Evolutionary conservation across 2,888 invertebrate genomes (phyloP).

Genomic region (Nemoura dubitans): DNA sequence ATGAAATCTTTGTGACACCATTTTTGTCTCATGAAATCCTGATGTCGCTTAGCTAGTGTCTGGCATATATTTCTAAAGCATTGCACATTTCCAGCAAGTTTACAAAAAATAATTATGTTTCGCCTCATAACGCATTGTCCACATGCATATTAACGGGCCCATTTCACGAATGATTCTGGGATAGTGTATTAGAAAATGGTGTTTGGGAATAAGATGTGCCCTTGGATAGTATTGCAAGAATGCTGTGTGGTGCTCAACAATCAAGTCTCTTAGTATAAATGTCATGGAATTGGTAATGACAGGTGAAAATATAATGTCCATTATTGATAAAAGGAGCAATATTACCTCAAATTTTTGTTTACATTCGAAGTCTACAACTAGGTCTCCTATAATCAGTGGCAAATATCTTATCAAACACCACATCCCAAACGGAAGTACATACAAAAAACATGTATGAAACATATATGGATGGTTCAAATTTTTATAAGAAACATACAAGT

Average conservation of each 20-base stretch:
- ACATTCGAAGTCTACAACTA: constrained; percentile 23
- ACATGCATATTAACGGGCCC: constrained; percentile 44
- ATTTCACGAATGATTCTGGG: constrained; percentile 44
- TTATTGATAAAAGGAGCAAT: constrained; percentile 46
- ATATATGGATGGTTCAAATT: too few species aligned
- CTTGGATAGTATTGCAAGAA: neutral
- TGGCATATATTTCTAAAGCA: constrained; percentile 48
- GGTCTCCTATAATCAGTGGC: constrained; percentile 46
- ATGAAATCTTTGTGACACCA: constrained; percentile 36
- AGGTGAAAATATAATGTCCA: constrained; percentile 49
- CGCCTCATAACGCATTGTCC: constrained; percentile 48
- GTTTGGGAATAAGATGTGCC: constrained; percentile 44
- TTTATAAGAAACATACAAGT: too few species aligned
- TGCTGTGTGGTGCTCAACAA: neutral
- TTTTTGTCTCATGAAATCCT: constrained; percentile 42
- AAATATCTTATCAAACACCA: constrained; percentile 42
- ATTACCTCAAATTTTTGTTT: constrained; percentile 45
- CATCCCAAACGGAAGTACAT: too few species aligned
- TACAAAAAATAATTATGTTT: constrained; percentile 48
- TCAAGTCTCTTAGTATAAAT: constrained; percentile 33
- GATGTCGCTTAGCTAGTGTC: constrained; percentile 45
- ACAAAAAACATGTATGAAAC: too few species aligned
- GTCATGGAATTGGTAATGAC: constrained; percentile 44
- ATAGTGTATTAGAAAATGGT: constrained; percentile 49
- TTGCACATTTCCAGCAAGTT: constrained; percentile 42